These are phyloP conservation scores for Phalanger gymnotis DNA, from an alignment of 2,797 vertebrate genomes.

Conservation along the genomic window DNA sequence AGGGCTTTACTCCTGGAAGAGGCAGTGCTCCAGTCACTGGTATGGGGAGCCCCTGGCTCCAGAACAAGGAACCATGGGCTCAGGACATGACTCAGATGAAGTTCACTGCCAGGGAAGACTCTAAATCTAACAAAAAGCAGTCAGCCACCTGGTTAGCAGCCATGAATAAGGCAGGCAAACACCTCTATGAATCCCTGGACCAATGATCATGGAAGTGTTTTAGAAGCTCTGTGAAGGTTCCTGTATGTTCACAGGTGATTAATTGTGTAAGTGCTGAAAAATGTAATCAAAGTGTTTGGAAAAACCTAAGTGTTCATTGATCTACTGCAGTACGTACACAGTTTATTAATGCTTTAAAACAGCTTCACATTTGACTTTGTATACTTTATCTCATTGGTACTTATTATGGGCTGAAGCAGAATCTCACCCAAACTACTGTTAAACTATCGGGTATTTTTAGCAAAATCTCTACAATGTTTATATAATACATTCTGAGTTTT, in stretches of 20 bases:
- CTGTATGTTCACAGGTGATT: conserved; percentile 25
- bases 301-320: conserved; percentile 82
- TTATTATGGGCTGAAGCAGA: conserved; percentile 71
- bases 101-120: conserved; percentile 89
- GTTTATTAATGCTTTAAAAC: conserved; percentile 86
- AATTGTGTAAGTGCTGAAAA: conserved; percentile 67
- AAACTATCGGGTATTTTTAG: conserved; percentile 64
- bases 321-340: conserved; percentile 86
- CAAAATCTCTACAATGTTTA: not conserved
- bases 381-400: conserved; percentile 81
- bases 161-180: conserved; percentile 97
- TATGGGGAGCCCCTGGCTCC: too few relatives aligned
- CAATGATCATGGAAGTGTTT: conserved; percentile 83
- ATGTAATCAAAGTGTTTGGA: conserved; percentile 58
- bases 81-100: conserved; percentile 89
- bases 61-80: conserved; percentile 88
- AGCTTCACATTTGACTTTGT: conserved; percentile 86
- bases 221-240: not conserved
- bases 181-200: conserved; percentile 93
- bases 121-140: conserved; percentile 86
- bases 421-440: conserved; percentile 80
- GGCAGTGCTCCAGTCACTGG: conserved; percentile 90
- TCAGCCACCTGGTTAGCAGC: conserved; percentile 92
- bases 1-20: conserved; percentile 93
- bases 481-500: not conserved